Base-by-base conservation (phyloP, 2,797 vertebrate species). In the Mareca penelope region DNA sequence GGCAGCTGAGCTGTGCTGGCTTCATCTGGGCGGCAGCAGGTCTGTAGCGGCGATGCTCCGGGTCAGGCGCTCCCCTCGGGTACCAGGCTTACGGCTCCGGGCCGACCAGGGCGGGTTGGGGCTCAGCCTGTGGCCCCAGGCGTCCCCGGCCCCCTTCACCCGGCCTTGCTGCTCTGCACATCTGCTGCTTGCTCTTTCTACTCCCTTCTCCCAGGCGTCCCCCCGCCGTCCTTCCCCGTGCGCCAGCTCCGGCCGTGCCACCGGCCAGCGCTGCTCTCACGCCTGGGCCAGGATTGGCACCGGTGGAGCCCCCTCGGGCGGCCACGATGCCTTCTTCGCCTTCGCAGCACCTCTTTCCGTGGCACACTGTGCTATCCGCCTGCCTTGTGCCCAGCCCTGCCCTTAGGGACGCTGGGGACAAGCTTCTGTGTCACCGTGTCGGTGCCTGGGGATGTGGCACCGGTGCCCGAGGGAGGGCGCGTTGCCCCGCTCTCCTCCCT, bases 341-440 rank as follows among this genome's bases (percentile, higher is more conserved):
- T 19, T 9, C 10, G 10, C 42, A 18, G 31, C 42, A 14, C 31
- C 64, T 24, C 22, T 46, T 23, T 24, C n/a, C 22, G 8, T 14
- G 33, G n/a, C 56, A 3, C 33, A 3, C 42, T 7, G 6, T 67
- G 24, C 44, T 33, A 1, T 29, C 59, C 24, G 35, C 59, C 53
- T 5, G 29, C 37, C 60, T 70, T 21, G 37, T 15, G 15, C 57
- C 24, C 24, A 16, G 75, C 10, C 15, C 6, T 12, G 35, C 67
- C 63, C 39, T 6, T 16, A 31, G 61, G 61, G 61, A 64, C 29
- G 6, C 44, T 29, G 0, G 4, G 80, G 60, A 55, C 67, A 28
- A 28, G 63, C 44, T 59, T 50, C 0, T 10, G 46, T 11, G 7
- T 9, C 37, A 46, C 26, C 61, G 15, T 37, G 21, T 33, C 0